Conservation (phyloP, 2,113 vertebrate species). For the Callipepla squamata region DNA sequence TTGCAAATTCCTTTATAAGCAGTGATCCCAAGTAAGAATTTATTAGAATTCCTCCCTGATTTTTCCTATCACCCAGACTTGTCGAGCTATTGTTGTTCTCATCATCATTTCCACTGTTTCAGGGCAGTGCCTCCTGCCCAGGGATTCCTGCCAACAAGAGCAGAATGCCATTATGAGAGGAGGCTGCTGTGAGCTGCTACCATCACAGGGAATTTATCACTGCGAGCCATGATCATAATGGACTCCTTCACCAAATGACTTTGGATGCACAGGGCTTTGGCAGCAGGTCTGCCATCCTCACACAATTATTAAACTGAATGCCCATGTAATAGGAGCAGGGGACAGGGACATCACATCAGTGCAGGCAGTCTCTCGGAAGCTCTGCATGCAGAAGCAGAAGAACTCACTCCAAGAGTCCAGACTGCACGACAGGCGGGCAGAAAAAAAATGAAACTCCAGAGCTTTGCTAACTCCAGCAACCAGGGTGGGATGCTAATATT, state of each 20-base stretch:
- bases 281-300: conserved; percentile 68
- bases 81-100: background rate
- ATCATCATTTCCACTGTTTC: conserved; percentile 42
- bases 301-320: conserved; percentile 70
- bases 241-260: conserved; percentile 90
- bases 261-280: conserved; percentile 83
- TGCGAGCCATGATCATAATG: conserved; percentile 85
- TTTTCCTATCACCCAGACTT: background rate
- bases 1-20: background rate
- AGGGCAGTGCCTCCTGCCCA: conserved; percentile 10
- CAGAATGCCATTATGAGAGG: conserved; percentile 90
- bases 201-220: conserved; percentile 89
- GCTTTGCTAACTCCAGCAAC: background rate
- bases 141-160: conserved; percentile 87
- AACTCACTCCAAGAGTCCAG: conserved; percentile 64
- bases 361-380: conserved; percentile 13
- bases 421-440: conserved; percentile 28
- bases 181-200: conserved; percentile 84
- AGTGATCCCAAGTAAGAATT: background rate
- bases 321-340: conserved; percentile 20
- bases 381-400: background rate
- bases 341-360: conserved; percentile 29
- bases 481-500: background rate
- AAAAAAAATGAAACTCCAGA: background rate
- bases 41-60: background rate